Evolutionary conservation across 1,140 invertebrate genomes (phyloP).

Genomic region (Heliconius hermathena): DNA sequence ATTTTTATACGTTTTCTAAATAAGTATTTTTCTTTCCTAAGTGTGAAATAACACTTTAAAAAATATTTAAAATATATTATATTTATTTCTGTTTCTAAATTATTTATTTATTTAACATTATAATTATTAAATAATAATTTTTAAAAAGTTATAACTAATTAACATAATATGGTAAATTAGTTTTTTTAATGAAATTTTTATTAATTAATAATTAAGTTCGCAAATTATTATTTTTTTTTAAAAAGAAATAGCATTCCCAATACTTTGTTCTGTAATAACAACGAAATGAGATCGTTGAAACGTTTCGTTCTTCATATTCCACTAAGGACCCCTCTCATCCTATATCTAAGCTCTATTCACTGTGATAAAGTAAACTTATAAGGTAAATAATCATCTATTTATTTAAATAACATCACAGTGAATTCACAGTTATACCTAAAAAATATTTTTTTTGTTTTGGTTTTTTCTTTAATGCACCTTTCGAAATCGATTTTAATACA

Average conservation of each 20-base stretch:
- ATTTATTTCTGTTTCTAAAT: too few species aligned
- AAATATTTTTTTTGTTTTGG: constrained; percentile 3
- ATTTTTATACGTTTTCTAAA: too few species aligned
- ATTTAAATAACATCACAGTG: constrained; percentile 56
- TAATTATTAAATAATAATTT: too few species aligned
- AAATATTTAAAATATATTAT: too few species aligned
- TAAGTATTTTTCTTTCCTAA: too few species aligned
- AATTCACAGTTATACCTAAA: constrained; percentile 38
- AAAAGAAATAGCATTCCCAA: neutral
- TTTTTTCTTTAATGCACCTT: constrained; percentile 26
- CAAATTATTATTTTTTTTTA: too few species aligned
- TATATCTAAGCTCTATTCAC: constrained; percentile 62
- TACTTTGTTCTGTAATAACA: neutral
- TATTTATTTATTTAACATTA: too few species aligned
- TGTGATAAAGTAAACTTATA: constrained; percentile 59
- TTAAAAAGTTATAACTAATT: too few species aligned
- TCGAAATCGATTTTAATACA: constrained; percentile 26
- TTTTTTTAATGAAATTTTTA: too few species aligned
- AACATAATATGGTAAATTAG: too few species aligned
- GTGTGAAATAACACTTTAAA: too few species aligned
- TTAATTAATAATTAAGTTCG: too few species aligned
- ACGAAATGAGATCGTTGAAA: neutral
- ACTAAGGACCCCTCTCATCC: constrained; percentile 44
- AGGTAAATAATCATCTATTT: constrained; percentile 37
- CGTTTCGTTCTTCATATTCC: neutral